These are phyloP conservation scores for Pheucticus melanocephalus DNA, from an alignment of 2,113 vertebrate species.

Conservation along the genomic window DNA sequence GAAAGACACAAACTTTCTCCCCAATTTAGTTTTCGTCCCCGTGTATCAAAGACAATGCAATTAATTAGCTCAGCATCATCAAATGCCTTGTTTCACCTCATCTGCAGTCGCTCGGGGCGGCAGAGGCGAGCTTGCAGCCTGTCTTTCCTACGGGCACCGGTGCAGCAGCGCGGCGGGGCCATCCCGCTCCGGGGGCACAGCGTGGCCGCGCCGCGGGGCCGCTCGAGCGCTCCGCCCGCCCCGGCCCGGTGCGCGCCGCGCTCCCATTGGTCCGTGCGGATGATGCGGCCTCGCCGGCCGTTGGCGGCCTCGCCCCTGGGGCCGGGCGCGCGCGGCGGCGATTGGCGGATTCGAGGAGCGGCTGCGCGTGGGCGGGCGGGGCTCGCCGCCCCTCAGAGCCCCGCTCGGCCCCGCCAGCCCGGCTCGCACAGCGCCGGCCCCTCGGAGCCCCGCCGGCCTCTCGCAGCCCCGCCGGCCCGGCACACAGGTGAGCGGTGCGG, in stretches of 20 bases:
- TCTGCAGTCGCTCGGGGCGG: neutral
- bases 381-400: neutral
- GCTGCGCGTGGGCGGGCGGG: neutral
- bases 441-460: no score
- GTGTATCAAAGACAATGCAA: neutral
- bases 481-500: neutral
- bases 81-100: neutral
- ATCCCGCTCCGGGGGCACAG: no score
- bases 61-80: neutral
- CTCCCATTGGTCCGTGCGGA: no score
- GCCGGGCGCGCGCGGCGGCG: neutral
- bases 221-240: no score
- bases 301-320: no score
- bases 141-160: accelerated
- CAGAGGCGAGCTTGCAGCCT: neutral
- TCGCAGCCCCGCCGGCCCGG: neutral
- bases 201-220: no score
- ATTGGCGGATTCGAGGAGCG: neutral
- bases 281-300: no score
- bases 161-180: neutral
- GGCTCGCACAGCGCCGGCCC: neutral
- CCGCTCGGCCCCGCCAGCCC: neutral
- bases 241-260: no score
- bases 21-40: neutral
- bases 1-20: neutral